Evolutionary conservation across 2,888 invertebrate species (phyloP).

Genomic region (Coleophora flavipennella): DNA sequence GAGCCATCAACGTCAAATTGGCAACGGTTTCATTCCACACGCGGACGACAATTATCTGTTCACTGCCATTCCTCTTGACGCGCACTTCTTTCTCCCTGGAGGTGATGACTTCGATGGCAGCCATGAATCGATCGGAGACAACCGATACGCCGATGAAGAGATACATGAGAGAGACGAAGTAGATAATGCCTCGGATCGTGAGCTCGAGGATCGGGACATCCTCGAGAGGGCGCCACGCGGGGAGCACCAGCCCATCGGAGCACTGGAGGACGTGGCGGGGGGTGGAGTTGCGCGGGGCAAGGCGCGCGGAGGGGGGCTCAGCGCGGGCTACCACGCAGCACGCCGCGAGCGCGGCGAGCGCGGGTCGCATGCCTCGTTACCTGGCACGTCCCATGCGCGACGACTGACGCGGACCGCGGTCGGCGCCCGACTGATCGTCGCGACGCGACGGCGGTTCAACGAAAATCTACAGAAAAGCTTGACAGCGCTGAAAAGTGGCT

Average conservation of each 20-base stretch:
- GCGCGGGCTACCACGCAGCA: constrained; percentile 60
- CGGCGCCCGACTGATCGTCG: constrained; percentile 66
- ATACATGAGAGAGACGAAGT: constrained; percentile 91
- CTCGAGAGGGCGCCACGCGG: constrained; percentile 89
- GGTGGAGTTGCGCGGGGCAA: constrained; percentile 50
- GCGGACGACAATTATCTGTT: constrained; percentile 91
- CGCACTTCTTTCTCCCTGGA: constrained; percentile 96
- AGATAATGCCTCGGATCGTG: constrained; percentile 88
- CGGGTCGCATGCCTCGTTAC: constrained; percentile 65
- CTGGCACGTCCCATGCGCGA: constrained; percentile 43
- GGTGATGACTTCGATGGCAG: constrained; percentile 98
- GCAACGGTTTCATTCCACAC: constrained; percentile 99
- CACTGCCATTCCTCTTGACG: constrained; percentile 90
- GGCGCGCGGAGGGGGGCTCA: constrained; percentile 49
- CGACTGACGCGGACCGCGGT: constrained; percentile 64
- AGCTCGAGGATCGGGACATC: constrained; percentile 83
- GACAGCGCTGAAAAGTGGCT: background rate
- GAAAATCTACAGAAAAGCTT: too few relatives aligned
- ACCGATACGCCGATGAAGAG: constrained; percentile 99
- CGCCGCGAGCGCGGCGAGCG: constrained; percentile 65
- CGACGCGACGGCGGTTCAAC: constrained; percentile 5
- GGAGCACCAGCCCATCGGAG: constrained; percentile 87
- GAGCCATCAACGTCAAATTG: constrained; percentile 97
- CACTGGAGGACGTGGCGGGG: constrained; percentile 72
- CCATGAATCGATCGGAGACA: constrained; percentile 99